These are phyloP conservation scores for Pongo pygmaeus DNA, from an alignment of 2,113 vertebrate genomes.

Conservation along the genomic window DNA sequence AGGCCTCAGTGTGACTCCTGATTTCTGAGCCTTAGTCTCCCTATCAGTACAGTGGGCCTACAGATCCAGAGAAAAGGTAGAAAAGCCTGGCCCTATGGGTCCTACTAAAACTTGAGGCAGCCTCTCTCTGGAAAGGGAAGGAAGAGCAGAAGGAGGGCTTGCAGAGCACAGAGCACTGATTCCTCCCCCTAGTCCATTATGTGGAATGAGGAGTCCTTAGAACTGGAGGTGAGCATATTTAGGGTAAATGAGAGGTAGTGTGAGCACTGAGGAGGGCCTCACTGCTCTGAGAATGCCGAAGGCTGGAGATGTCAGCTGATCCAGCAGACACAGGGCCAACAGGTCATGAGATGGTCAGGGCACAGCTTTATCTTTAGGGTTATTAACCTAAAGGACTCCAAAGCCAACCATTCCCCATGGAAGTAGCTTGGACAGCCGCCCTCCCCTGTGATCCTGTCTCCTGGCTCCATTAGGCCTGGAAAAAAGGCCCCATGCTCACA, in stretches of 20 bases:
- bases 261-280: background rate
- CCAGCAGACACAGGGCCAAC: background rate
- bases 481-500: background rate
- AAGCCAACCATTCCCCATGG: background rate
- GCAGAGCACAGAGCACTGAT: background rate
- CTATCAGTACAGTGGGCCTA: background rate
- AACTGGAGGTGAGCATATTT: background rate
- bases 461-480: background rate
- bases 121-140: background rate
- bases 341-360: background rate
- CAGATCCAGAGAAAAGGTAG: background rate
- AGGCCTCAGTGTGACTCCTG: background rate
- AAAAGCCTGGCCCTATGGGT: background rate
- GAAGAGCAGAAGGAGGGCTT: background rate
- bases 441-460: background rate
- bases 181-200: background rate
- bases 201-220: background rate
- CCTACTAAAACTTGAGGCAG: background rate
- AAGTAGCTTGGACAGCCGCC: background rate
- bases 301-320: background rate
- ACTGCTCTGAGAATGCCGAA: background rate
- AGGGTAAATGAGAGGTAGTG: background rate
- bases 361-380: background rate
- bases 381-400: background rate
- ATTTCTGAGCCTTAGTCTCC: conserved; percentile 39